Percentiles rank a stretch among this genome's conserved stretches.
These are phyloP conservation scores for Xenus cinereus DNA, from an alignment of 2,113 vertebrate species.

Conservation along the genomic window DNA sequence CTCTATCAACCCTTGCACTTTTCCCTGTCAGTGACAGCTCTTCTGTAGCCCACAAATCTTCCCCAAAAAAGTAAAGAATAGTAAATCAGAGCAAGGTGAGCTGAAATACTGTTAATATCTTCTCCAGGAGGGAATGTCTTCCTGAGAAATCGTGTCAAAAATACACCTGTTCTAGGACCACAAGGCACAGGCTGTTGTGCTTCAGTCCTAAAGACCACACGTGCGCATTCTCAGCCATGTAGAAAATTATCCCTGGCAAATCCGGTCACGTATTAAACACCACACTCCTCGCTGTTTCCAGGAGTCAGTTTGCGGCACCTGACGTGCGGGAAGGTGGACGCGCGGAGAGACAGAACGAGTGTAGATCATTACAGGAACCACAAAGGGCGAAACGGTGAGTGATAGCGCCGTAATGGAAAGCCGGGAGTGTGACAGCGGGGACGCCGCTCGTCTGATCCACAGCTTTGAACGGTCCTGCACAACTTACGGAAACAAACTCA, in stretches of 20 bases:
- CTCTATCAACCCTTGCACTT: not conserved
- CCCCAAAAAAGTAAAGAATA: not conserved
- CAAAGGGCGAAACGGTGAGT: not conserved
- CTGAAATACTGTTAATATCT: accelerated
- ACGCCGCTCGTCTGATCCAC: not conserved
- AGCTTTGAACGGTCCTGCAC: not conserved
- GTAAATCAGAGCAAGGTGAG: not conserved
- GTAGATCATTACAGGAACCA: slow-evolving; percentile 20
- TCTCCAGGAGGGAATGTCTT: not conserved
- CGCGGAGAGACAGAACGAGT: not conserved
- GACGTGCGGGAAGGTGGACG: not conserved
- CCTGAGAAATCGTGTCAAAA: not conserved
- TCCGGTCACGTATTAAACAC: not conserved
- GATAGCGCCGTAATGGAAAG: not conserved
- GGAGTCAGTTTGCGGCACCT: not conserved
- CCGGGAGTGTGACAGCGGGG: not conserved
- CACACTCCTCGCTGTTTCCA: not conserved
- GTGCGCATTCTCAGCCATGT: not conserved
- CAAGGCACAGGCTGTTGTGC: not conserved
- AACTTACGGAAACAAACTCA: not conserved
- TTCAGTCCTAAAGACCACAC: not conserved
- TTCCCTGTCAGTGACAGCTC: not conserved
- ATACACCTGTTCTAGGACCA: accelerated
- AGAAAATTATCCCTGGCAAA: slow-evolving; percentile 11
- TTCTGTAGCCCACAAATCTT: not conserved